Base-by-base conservation (phyloP, 1,140 invertebrate species). In the Halesus radiatus region DNA sequence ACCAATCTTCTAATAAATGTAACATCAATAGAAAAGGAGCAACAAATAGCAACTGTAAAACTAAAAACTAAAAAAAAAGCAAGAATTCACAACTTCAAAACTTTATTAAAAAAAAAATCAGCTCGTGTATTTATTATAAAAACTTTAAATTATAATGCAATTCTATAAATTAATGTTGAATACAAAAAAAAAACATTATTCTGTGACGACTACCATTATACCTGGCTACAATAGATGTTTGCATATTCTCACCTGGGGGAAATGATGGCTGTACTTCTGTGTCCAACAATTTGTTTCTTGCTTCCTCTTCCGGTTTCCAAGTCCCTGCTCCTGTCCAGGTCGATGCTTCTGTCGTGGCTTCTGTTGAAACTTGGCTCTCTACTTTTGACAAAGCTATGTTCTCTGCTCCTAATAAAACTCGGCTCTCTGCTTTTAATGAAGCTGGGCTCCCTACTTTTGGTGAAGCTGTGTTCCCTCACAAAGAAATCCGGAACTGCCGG, bases 261-360 rank as follows among this genome's bases (percentile, higher is more conserved):
- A 68, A 90, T 90, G 60, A 90, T 85, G 66, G 89, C 89, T 22
- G 89, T 90, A 64, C 84, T 88, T 70, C 88, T 88, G 80, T 88
- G 87, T 23, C 53, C 73, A 5, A 79, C 75, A 6, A 79, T 37
- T 15, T 75, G 53, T 22, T 77, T 53, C 32, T 82, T 82, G 68
- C 54, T 23, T 23, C 62, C 62, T 72, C 68, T 72, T 20, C 68
- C 68, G 32, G 6, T 16, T 8, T 79, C 78, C 23, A 81, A 87
- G 8, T 56, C 56, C 15, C 88, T 85, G 80, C 86, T 85, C 76
- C 85, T 86, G 13, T 89, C 87, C 62, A 87, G 75, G 58, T 89
- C 88, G 45, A 86, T 86, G 80, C 87, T 88, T 68, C 87, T 85
- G 13, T 89, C 87, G 7, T 84, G 81, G 74, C 66, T 80, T 58